Evolutionary conservation across 2,113 vertebrate genomes (phyloP), one percentile per base, ranked within the genome.

Genomic region (Eptesicus fuscus): DNA sequence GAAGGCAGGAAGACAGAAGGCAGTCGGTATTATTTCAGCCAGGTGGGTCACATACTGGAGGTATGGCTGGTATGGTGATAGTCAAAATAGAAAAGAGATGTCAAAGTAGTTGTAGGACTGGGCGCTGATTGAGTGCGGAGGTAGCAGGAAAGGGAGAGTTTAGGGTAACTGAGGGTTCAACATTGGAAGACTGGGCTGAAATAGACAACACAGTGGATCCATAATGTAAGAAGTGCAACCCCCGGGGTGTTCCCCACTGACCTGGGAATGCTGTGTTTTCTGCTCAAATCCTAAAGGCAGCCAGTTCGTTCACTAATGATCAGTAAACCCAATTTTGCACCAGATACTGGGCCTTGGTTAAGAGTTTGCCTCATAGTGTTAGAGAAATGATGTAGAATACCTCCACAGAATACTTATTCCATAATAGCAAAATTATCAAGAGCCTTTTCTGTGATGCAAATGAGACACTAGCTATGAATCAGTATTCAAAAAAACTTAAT

Each of bases 401-500:
- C 47, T 88, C 35, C 17, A 20, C 14, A 47, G 49, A 79, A 47
- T 91, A 20, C 32, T 12, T 4, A 76, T 90, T 73, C 53, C 53
- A 78, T 86, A 70, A 67, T 78, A 87, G 47, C 3, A 44, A 87
- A 95, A 91, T 92, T 83, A 94, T 94, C 69, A 42, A 51, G 63
- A 95, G 35, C 28, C 44, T 94, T 78, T 84, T 86, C 69, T 92
- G 42, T 95, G 40, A 67, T 80, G 69, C 79, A 92, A 49, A 85
- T 96, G 37, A 95, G 77, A 85, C 49, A n/a, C 37, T 56, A 63
- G 42, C 76, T 92, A 74, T 88, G 82, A 96, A 96, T 95, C 78
- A 74, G 9, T 95, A 69, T 83, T 97, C 44, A 65, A 90, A 96
- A 85, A 83, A 69, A 76, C 71, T 88, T 92, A 97, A 96, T 94